Percentiles rank a stretch among this genome's conserved stretches.
phyloP scores from a whole-genome alignment of 2,113 vertebrate genomes.

The Nicator chloris region DNA sequence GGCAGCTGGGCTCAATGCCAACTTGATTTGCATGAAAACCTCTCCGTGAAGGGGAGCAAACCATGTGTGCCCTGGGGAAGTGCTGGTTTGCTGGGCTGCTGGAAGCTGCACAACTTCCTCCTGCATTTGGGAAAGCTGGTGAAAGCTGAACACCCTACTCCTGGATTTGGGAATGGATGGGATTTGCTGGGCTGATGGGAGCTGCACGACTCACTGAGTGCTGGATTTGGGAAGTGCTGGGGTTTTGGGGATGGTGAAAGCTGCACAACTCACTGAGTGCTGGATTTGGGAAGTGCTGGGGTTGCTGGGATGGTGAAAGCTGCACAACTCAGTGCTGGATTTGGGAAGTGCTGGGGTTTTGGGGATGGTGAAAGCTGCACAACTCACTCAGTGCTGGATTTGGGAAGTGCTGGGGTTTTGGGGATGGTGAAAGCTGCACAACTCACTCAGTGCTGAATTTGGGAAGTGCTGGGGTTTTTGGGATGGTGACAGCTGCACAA shows the following conservation, averaged over 20 bases:
- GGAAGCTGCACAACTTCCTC: background rate
- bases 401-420: background rate
- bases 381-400: fast-evolving
- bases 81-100: background rate
- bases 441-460: background rate
- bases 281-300: no score
- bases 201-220: fast-evolving
- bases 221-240: fast-evolving
- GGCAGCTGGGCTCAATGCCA: background rate
- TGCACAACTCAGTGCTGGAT: background rate
- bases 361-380: background rate
- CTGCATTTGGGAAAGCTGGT: background rate
- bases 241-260: no score
- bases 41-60: background rate
- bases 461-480: background rate
- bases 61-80: background rate
- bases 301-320: fast-evolving
- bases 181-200: background rate
- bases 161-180: background rate
- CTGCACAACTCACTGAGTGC: no score
- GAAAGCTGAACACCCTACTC: background rate
- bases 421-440: background rate
- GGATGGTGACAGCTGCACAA: background rate
- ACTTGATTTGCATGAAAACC: background rate
- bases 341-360: background rate